phyloP scores from a whole-genome alignment of 2,113 vertebrate species.

The Tragelaphus strepsiceros region DNA sequence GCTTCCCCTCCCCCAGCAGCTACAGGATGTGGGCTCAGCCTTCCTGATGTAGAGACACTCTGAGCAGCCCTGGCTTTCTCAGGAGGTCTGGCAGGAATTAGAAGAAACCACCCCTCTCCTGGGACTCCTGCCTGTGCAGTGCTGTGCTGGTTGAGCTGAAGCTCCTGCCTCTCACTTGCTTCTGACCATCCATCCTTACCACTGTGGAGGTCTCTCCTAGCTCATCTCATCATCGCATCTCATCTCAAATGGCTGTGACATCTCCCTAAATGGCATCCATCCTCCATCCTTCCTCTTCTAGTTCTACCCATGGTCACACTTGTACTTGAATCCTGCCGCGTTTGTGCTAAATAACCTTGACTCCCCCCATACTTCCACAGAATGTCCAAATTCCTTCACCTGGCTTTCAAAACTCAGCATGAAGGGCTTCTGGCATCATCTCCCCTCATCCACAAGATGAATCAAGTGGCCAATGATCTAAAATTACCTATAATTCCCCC shows the following conservation, averaged over 20 bases:
- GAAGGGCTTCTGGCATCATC: neutral
- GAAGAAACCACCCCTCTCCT: neutral
- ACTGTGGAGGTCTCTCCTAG: neutral
- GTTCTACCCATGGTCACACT: neutral
- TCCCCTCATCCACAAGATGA: neutral
- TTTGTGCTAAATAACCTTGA: neutral
- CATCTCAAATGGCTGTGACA: neutral
- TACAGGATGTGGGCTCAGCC: neutral
- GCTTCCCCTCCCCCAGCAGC: fast-evolving
- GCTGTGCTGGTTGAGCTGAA: neutral
- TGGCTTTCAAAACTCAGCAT: neutral
- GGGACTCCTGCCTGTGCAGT: neutral
- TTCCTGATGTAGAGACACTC: neutral
- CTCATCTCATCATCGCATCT: neutral
- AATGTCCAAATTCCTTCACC: neutral
- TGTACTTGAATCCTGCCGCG: neutral
- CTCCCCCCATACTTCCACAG: neutral
- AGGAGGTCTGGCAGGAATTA: neutral
- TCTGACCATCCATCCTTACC: neutral
- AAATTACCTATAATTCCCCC: neutral
- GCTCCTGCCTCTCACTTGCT: neutral
- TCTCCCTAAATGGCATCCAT: neutral
- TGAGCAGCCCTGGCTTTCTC: neutral
- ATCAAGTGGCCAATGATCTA: neutral
- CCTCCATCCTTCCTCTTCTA: neutral